Conservation (phyloP, 1,140 invertebrate genomes). For the Calycopis cecrops region DNA sequence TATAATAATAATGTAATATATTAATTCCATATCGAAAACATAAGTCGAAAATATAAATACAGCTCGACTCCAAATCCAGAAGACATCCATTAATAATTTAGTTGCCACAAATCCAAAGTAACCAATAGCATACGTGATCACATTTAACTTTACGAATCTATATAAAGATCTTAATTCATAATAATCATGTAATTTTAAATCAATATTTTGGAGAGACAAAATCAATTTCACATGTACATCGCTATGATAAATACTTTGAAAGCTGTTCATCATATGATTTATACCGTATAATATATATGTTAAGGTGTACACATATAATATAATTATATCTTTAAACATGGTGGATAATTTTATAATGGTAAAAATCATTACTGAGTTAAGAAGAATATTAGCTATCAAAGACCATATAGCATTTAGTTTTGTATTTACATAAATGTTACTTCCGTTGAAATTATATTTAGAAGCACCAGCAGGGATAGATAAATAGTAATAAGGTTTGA, state of each 20-base stretch:
- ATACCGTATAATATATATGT: conserved; percentile 13
- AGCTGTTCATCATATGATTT: conserved; percentile 18
- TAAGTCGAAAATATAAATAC: conserved; percentile 19
- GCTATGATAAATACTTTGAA: conserved; percentile 13
- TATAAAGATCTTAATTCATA: conserved; percentile 15
- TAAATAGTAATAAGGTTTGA: conserved; percentile 20
- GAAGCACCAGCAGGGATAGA: conserved; percentile 15
- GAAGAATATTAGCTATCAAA: conserved; percentile 6
- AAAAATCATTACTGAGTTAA: conserved; percentile 22
- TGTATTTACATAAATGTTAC: conserved; percentile 5
- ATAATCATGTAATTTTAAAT: background rate
- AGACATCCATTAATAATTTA: conserved; percentile 14
- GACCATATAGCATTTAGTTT: conserved; percentile 13
- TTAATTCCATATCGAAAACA: conserved; percentile 19
- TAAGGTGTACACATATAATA: conserved; percentile 13
- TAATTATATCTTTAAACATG: background rate
- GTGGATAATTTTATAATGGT: conserved; percentile 5
- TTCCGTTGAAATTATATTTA: conserved; percentile 19
- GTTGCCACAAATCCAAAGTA: background rate
- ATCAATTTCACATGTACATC: conserved; percentile 14
- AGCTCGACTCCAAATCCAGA: conserved; percentile 15
- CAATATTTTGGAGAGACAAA: conserved; percentile 17
- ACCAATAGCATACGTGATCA: background rate
- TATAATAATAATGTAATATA: conserved; percentile 13
- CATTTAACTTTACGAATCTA: background rate